Base-by-base conservation (phyloP, 2,113 vertebrate species). In the Gambusia affinis region DNA sequence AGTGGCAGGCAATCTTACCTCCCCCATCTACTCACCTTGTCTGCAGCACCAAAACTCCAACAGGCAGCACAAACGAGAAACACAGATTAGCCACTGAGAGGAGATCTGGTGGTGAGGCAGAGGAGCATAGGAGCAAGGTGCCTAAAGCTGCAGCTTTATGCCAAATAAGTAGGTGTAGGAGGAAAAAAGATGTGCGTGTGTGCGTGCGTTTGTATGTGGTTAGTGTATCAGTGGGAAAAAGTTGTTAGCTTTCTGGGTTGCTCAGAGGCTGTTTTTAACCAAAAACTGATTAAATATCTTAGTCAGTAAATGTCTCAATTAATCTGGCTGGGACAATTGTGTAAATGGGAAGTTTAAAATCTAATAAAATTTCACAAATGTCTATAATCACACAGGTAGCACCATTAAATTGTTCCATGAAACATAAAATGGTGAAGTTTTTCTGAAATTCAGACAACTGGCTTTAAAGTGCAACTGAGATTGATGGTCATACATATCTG, bases 211-310 rank as follows among this genome's bases (percentile, higher is more conserved):
- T 84, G 60, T 37, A 29, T 81, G 80, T 75, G 76, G 62, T 78
- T 72, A 73, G 67, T 37, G 47, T 81, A 82, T 82, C 75, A 35
- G 33, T 47, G 67, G 72, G 64, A 1, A 51, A 47, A 61, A 76
- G 77, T 37, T 15, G 64, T 76, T 75, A 82, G 76, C 80, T 76
- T 44, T 60, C 73, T 0, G 8, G 44, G 60, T 30, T 2, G 35
- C 70, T 76, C 57, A 3, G 75, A 79, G 22, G 73, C 31, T 61
- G 81, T 78, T 64, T 64, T 79, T 70, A 70, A 71, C 75, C 82
- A 74, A 76, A 67, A 89, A 60, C 15, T 78, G 75, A 88, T 81
- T 88, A 84, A 91, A 80, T 62, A 85, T 67, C 73, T 81, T 19
- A 12, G n/a, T 68, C 70, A 65, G 69, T 67, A 78, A 75, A 72